phyloP scores from a whole-genome alignment of 2,888 invertebrate genomes.

The Punctoribates punctum region DNA sequence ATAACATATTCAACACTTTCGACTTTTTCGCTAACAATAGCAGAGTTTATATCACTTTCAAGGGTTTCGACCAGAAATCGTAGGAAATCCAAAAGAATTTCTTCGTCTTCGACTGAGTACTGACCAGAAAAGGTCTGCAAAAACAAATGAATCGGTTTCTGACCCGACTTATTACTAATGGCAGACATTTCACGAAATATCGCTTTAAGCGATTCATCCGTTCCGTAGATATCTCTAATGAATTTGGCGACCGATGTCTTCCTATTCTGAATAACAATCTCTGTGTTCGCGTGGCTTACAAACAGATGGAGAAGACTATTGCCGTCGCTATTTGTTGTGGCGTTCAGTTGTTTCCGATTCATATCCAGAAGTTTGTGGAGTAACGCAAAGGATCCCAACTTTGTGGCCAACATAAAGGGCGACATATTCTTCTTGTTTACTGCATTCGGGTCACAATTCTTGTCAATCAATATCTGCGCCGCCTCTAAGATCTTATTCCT shows the following conservation, averaged over 20 bases:
- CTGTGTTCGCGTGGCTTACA: conserved; percentile 50
- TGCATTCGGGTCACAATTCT: conserved; percentile 53
- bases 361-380: conserved; percentile 53
- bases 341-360: conserved; percentile 52
- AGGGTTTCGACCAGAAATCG: conserved; percentile 22
- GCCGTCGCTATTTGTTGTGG: conserved; percentile 52
- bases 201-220: conserved; percentile 9
- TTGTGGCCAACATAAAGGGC: conserved; percentile 53
- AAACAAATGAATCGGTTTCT: conserved; percentile 44
- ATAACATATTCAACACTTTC: conserved; percentile 35
- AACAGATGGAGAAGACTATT: conserved; percentile 54
- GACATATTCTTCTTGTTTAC: conserved; percentile 53
- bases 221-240: conserved; percentile 45
- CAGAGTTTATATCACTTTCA: conserved; percentile 20
- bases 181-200: conserved; percentile 45
- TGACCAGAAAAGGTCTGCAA: conserved; percentile 8
- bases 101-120: not conserved
- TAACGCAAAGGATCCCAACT: conserved; percentile 52
- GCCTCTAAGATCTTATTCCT: conserved; percentile 47
- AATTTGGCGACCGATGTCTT: conserved; percentile 43
- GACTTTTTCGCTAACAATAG: not conserved
- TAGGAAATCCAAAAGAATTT: conserved; percentile 19
- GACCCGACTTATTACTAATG: conserved; percentile 46
- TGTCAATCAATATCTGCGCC: conserved; percentile 52
- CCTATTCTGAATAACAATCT: conserved; percentile 49